A percentile compares a stretch with the other conserved stretches of the same genome.
Evolutionary conservation across 2,113 vertebrate species (phyloP).

Genomic region (Amazona vittata): DNA sequence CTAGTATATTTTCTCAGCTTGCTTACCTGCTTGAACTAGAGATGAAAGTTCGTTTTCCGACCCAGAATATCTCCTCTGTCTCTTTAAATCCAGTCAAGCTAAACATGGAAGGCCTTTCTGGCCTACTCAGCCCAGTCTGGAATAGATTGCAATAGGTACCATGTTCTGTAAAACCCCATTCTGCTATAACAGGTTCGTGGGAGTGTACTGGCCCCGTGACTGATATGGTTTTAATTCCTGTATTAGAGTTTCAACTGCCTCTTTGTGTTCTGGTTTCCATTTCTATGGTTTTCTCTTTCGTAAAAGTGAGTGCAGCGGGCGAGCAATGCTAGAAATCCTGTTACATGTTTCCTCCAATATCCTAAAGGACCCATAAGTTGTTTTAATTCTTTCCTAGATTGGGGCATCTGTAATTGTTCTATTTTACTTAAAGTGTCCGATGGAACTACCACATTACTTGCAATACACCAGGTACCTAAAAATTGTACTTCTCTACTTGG

Average conservation of each 20-base stretch:
- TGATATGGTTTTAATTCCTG: background rate
- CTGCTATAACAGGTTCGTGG: background rate
- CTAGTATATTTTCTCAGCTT: background rate
- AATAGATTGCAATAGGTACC: background rate
- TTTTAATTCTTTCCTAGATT: background rate
- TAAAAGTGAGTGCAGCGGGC: background rate
- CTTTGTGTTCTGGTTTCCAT: background rate
- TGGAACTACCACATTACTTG: background rate
- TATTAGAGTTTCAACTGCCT: background rate
- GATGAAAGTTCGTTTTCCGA: background rate
- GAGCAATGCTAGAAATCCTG: background rate
- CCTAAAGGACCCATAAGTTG: background rate
- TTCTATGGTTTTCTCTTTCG: background rate
- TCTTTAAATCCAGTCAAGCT: background rate
- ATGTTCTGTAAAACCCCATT: background rate
- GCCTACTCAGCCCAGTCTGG: background rate
- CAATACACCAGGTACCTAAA: background rate
- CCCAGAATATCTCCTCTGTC: background rate
- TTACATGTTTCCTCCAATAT: background rate
- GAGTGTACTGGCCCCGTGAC: background rate
- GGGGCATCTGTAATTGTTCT: background rate
- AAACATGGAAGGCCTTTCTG: background rate
- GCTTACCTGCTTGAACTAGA: background rate
- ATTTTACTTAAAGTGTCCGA: background rate
- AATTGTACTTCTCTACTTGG: background rate